Evolutionary conservation across 1,140 invertebrate species (phyloP), one percentile per base, ranked within the genome.

Genomic region (Drosophila chauvacae): DNA sequence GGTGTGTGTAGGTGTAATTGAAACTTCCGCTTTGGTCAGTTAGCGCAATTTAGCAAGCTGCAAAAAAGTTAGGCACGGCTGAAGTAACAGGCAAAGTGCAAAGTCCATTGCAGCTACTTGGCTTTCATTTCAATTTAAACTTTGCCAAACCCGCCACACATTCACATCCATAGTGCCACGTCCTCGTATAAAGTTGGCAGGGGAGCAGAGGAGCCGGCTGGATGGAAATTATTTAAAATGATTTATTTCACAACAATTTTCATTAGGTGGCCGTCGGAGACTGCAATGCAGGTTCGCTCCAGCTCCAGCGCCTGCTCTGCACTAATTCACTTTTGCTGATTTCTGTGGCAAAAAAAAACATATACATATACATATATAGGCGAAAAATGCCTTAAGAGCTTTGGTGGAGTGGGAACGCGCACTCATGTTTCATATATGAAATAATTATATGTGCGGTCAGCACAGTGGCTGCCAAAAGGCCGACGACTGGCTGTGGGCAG

Each of bases 221-320:
- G 87, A 77, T 84, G 77, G 74, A 81, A 88, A 88, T 88, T 87
- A 87, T 87, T 87, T 88, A 78, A 87, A 87, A 88, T 88, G 85
- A 88, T 88, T 88, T 90, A 88, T 90, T 90, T 90, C 85, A 84
- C 80, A 88, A 88, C 84, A 88, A 81, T 88, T 88, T 88, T 88
- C 85, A 88, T 88, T 88, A 88, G 84, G 69, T 76, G 61, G 68
- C 68, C 72, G 68, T 37, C 35, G 20, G 53, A 78, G 53, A 78
- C 84, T 88, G 84, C 84, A 88, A 63, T 90, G 85, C 85, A 90
- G 85, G 74, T 71, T n/a, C n/a, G n/a, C n/a, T n/a, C 39, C 14
- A 33, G 6, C 53, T 14, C 26, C 30, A 18, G 48, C 48, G 18
- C 9, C 26, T 50, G 60, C 62, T 39, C 35, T 33, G 59, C 77